A percentile compares a stretch with the other conserved stretches of the same genome.
phyloP scores from a whole-genome alignment of 2,888 invertebrate species.

The Osedax frankpressi region DNA sequence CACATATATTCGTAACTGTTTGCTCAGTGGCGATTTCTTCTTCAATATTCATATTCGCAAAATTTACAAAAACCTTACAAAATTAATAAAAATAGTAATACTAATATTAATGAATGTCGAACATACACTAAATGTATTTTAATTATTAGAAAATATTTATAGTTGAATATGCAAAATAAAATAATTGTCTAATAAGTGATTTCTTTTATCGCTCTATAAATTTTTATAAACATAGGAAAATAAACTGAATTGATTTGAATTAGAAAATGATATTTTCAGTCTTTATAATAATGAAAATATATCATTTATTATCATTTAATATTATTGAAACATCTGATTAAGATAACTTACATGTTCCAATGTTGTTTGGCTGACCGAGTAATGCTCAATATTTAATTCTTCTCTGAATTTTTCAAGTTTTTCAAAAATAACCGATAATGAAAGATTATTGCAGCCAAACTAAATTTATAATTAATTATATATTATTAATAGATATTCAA shows the following conservation, averaged over 20 bases:
- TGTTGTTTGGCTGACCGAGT: conserved; percentile 52
- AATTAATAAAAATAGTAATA: no score
- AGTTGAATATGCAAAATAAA: no score
- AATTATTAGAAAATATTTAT: no score
- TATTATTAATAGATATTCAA: no score
- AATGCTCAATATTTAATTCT: conserved; percentile 48
- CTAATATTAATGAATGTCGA: no score
- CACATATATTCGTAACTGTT: no score
- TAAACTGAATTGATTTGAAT: background rate
- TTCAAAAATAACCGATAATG: conserved; percentile 48
- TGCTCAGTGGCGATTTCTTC: no score
- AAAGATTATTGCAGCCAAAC: conserved; percentile 10
- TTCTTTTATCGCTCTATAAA: no score
- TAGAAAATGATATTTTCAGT: background rate
- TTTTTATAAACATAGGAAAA: background rate
- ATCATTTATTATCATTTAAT: no score
- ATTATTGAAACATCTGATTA: no score
- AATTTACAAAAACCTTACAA: background rate
- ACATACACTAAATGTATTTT: no score
- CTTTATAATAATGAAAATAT: background rate
- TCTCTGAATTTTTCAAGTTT: conserved; percentile 46
- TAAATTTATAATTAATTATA: background rate
- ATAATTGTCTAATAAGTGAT: no score
- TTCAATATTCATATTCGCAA: background rate
- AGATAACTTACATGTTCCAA: conserved; percentile 51